phyloP scores from a whole-genome alignment of 2,888 invertebrate genomes.

The Meteorus colon region DNA sequence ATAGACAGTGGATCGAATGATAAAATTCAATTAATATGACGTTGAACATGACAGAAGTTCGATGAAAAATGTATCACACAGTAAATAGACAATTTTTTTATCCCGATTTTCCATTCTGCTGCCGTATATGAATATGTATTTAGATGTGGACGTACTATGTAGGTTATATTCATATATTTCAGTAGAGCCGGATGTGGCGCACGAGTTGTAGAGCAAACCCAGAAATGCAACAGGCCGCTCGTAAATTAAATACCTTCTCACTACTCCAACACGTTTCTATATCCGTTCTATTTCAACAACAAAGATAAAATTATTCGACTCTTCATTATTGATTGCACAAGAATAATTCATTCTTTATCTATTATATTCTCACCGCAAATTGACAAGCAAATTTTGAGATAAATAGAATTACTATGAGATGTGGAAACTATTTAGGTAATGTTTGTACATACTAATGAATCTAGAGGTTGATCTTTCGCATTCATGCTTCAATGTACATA shows the following conservation, averaged over 20 bases:
- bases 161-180: not conserved
- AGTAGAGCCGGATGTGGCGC: constrained; percentile 11
- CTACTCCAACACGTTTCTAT: not conserved
- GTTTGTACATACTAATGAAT: constrained; percentile 1
- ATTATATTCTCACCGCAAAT: not conserved
- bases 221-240: constrained; percentile 40
- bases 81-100: not conserved
- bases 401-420: constrained; percentile 6
- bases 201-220: constrained; percentile 18
- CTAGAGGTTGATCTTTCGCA: constrained; percentile 12
- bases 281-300: not conserved
- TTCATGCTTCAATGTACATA: constrained; percentile 21
- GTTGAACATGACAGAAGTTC: not conserved
- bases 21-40: not conserved
- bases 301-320: not conserved
- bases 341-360: not conserved
- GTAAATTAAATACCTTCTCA: constrained; percentile 25
- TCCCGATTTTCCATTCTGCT: constrained; percentile 2
- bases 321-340: no score
- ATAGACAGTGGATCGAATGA: not conserved
- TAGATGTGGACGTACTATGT: not conserved
- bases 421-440: not conserved
- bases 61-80: not conserved
- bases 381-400: not conserved
- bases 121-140: not conserved